Percentiles rank a stretch among this genome's conserved stretches.
Evolutionary conservation across 2,888 invertebrate genomes (phyloP).

Genomic region (Schizaphis graminum): DNA sequence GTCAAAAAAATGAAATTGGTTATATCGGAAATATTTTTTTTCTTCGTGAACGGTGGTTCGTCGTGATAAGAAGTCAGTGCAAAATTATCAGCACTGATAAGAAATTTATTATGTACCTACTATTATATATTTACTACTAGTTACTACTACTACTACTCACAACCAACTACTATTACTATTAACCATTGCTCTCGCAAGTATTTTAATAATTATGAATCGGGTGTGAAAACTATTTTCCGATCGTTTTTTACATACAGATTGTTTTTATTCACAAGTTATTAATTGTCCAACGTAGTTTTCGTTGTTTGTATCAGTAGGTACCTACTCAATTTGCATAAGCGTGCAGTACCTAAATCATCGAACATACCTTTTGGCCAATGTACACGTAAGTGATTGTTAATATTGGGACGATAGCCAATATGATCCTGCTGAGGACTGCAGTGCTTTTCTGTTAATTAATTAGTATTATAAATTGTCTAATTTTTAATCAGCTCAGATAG

Average conservation of each 20-base stretch:
- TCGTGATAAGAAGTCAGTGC: conserved; percentile 54
- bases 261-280: not conserved
- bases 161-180: not conserved
- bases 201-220: conserved; percentile 27
- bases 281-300: not conserved
- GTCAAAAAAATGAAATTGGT: not conserved
- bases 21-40: conserved; percentile 12
- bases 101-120: not conserved
- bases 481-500: not conserved
- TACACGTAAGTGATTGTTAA: not conserved
- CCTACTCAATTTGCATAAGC: not conserved
- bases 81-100: conserved; percentile 61
- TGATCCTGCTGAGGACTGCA: not conserved
- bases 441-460: not conserved
- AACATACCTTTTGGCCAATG: not conserved
- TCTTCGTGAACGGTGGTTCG: not conserved
- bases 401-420: not conserved
- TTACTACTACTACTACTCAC: not conserved
- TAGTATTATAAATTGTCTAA: no score
- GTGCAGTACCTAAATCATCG: not conserved
- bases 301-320: not conserved
- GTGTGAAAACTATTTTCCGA: not conserved
- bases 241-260: not conserved
- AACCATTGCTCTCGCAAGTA: not conserved
- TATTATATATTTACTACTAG: not conserved